These are phyloP conservation scores for Ictidomys tridecemlineatus DNA, from an alignment of 2,113 vertebrate genomes.

Conservation along the genomic window DNA sequence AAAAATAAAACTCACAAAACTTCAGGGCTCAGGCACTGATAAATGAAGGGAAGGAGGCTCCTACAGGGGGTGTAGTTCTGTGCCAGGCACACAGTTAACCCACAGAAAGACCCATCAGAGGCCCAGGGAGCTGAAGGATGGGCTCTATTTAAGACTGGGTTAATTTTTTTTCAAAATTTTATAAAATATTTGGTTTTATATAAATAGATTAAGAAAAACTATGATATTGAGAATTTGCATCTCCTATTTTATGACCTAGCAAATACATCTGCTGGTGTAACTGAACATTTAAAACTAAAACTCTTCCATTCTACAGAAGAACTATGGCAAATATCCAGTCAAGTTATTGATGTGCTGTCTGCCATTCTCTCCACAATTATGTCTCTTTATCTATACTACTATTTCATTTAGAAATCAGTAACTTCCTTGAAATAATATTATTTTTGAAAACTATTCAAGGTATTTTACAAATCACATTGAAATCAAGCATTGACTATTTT, in stretches of 20 bases:
- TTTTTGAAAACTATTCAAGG: constrained; percentile 24
- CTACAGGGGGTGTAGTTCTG: background rate
- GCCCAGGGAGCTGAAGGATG: constrained; percentile 8
- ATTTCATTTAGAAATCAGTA: constrained; percentile 9
- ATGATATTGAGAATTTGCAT: background rate
- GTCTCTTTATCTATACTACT: background rate
- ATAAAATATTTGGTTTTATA: constrained; percentile 59
- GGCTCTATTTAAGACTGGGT: background rate
- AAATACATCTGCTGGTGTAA: background rate
- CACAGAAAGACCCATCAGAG: background rate
- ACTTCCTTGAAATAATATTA: constrained; percentile 24
- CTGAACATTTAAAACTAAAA: constrained; percentile 20
- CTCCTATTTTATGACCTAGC: constrained; percentile 50
- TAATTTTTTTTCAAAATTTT: background rate
- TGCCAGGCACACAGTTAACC: constrained; percentile 17
- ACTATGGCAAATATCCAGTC: constrained; percentile 13
- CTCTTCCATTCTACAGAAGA: background rate
- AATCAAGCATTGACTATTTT: constrained; percentile 33
- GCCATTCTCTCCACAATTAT: background rate
- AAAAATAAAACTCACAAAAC: background rate
- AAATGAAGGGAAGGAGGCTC: background rate
- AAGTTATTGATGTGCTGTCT: background rate
- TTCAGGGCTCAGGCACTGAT: background rate
- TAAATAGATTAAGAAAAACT: constrained; percentile 54
- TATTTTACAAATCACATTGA: constrained; percentile 41